Evolutionary conservation across 2,113 vertebrate genomes (phyloP), one percentile per base, ranked within the genome.

Genomic region (Gambusia holbrooki): DNA sequence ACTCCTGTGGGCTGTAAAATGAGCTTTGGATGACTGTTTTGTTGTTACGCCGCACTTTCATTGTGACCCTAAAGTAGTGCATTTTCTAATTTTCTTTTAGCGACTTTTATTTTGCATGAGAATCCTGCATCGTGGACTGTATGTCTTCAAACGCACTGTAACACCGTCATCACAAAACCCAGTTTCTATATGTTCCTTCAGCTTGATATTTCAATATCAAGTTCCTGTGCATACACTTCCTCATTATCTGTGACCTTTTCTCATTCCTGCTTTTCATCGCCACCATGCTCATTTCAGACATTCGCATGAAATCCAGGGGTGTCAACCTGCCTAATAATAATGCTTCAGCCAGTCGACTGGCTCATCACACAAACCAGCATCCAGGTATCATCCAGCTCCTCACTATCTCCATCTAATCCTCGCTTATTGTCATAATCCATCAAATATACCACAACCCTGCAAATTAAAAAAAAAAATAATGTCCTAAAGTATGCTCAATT

Each of bases 271-370:
- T 72, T 40, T 79, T 48, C 72, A 35, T 78, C 84, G 69, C 32
- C 14, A 10, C 27, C 89, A 81, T 74, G 69, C 77, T 83, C 86
- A 92, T 92, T 89, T 68, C 94, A 96, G 96, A 96, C 93, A 92
- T 94, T 65, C 93, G 93, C 91, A 91, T 95, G 93, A 95, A 94
- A 90, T 90, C 94, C 87, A 91, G 92, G 82, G 92, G 91, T 64
- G 77, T 91, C 28, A 73, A 74, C 82, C 85, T 94, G 84, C 85
- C 89, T 86, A 90, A 92, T 71, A 95, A 93, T 64, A 92, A 93
- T 0, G 91, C 94, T 0, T 92, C 95, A 28, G 94, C 94, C 88
- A 87, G 89, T 85, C 93, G 93, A 86, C 94, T 94, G 89, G 94
- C 94, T 88, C 90, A 86, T 79, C 95, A 88, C 83, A 86, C 91